Percentiles rank a stretch among this genome's conserved stretches.
phyloP scores from a whole-genome alignment of 1,140 invertebrate species.

The Polypedilum pembai region DNA sequence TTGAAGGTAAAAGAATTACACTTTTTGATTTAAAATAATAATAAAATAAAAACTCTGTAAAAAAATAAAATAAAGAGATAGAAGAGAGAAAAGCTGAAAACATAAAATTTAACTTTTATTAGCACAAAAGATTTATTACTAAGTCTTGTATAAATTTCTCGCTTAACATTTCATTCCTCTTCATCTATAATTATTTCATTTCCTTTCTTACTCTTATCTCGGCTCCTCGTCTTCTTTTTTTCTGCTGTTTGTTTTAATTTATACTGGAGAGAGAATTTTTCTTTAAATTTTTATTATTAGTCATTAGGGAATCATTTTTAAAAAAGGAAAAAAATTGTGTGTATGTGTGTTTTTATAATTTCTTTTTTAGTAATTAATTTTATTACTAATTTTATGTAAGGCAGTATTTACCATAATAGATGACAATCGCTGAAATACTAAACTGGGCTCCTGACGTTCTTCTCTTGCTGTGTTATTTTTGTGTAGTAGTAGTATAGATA shows the following conservation, averaged over 20 bases:
- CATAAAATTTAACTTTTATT: conserved; percentile 8
- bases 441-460: background rate
- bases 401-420: conserved; percentile 19
- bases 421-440: conserved; percentile 21
- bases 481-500: too few relatives aligned
- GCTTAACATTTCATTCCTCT: background rate
- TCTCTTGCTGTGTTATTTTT: background rate
- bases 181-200: background rate
- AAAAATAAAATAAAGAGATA: background rate
- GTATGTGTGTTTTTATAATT: background rate
- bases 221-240: background rate
- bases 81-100: background rate
- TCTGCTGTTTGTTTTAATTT: background rate
- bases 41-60: too few relatives aligned
- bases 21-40: too few relatives aligned
- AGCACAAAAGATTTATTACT: conserved; percentile 11
- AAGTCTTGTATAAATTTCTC: background rate
- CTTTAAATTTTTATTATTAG: background rate
- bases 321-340: background rate
- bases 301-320: conserved; percentile 10
- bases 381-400: conserved; percentile 26
- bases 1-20: too few relatives aligned
- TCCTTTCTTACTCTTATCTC: background rate
- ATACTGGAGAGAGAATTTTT: background rate
- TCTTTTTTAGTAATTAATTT: conserved; percentile 15